A percentile compares a stretch with the other conserved stretches of the same genome.
Evolutionary conservation across 2,888 invertebrate genomes (phyloP).

Genomic region (Spodoptera picta): DNA sequence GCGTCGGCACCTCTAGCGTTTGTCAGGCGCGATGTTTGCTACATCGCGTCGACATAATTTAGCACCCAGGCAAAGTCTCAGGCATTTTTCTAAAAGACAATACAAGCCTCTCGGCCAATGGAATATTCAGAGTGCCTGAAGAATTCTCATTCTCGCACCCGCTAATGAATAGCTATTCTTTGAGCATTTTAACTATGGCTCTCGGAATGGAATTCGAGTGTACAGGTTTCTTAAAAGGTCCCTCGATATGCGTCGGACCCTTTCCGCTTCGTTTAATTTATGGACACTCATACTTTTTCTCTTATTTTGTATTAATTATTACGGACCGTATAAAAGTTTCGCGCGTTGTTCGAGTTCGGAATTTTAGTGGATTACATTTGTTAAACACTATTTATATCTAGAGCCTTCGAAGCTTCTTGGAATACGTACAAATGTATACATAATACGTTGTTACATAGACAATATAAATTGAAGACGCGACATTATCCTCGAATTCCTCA

Average conservation of each 20-base stretch:
- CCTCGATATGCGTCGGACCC: constrained; percentile 84
- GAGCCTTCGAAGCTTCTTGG: neutral
- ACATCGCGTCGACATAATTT: constrained; percentile 81
- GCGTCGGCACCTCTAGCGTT: constrained; percentile 62
- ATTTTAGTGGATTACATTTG: constrained; percentile 55
- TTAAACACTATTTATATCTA: constrained; percentile 27
- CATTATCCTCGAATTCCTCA: constrained; percentile 46
- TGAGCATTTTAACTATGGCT: constrained; percentile 88
- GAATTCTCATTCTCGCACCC: constrained; percentile 88
- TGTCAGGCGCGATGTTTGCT: constrained; percentile 68
- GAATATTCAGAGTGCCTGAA: constrained; percentile 86
- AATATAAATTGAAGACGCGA: constrained; percentile 33
- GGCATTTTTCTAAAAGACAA: constrained; percentile 87
- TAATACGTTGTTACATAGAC: neutral
- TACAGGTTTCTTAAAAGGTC: constrained; percentile 88
- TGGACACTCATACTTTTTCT: constrained; percentile 75
- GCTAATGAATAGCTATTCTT: constrained; percentile 89
- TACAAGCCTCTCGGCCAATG: constrained; percentile 81
- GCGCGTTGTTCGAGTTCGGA: constrained; percentile 63
- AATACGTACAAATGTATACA: no score
- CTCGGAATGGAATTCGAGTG: constrained; percentile 86
- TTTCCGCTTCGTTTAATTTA: constrained; percentile 87
- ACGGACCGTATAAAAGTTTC: constrained; percentile 75
- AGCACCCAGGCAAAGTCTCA: constrained; percentile 74
- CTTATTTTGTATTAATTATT: constrained; percentile 85